phyloP scores from a whole-genome alignment of 2,113 vertebrate species.

The Aleadryas rufinucha region DNA sequence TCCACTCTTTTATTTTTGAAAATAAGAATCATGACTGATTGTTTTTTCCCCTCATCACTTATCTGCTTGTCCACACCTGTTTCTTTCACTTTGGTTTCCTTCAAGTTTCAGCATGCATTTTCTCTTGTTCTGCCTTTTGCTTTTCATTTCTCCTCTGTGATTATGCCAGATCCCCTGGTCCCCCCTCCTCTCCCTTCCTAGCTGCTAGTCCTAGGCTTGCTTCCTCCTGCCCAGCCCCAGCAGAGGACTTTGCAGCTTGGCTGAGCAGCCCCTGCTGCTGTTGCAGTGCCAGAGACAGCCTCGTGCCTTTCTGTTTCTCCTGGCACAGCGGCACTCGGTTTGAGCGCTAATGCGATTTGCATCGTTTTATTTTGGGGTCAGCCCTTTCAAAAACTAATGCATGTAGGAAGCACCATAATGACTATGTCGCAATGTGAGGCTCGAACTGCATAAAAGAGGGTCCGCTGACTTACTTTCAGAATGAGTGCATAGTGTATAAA shows the following conservation, averaged over 20 bases:
- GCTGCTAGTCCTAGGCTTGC: background rate
- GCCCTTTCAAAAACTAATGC: background rate
- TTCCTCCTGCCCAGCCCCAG: background rate
- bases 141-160: background rate
- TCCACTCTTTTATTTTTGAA: constrained; percentile 40
- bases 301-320: background rate
- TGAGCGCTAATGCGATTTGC: background rate
- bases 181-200: background rate
- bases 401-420: background rate
- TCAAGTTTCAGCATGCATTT: constrained; percentile 39
- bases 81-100: constrained; percentile 38
- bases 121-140: background rate
- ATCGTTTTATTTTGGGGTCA: background rate
- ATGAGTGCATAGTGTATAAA: constrained; percentile 27
- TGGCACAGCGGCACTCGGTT: fast-evolving
- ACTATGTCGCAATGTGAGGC: background rate
- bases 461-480: constrained; percentile 44
- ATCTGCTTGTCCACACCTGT: constrained; percentile 40
- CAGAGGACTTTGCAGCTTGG: background rate
- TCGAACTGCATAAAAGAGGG: background rate
- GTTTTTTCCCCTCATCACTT: background rate
- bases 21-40: constrained; percentile 22
- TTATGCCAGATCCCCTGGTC: background rate
- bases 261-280: background rate
- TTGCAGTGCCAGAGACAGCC: background rate